phyloP scores from a whole-genome alignment of 2,113 vertebrate genomes.

The Hypanus sabinus region DNA sequence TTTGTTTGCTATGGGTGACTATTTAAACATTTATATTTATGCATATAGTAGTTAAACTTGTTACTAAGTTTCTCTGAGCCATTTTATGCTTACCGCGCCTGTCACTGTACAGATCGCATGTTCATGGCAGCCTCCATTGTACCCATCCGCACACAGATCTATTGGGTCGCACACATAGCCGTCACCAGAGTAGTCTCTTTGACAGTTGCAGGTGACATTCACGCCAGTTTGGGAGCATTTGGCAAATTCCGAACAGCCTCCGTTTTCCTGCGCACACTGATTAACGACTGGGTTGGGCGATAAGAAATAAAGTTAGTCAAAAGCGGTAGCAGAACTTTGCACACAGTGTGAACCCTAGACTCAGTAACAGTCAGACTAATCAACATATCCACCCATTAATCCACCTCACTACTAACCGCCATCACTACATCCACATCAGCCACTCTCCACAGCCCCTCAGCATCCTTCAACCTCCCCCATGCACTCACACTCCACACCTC shows the following conservation, averaged over 20 bases:
- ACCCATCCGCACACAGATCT: conserved; percentile 64
- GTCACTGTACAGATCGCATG: conserved; percentile 79
- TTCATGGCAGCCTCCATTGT: conserved; percentile 79
- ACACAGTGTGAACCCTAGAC: neutral
- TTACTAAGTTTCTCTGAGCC: neutral
- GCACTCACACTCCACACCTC: too few species aligned
- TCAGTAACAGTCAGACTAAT: too few species aligned
- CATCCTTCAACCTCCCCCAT: too few species aligned
- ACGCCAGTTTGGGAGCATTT: conserved; percentile 67
- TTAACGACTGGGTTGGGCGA: conserved; percentile 59
- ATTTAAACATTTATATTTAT: neutral
- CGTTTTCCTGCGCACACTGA: conserved; percentile 74
- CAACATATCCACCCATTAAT: too few species aligned
- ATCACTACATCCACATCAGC: too few species aligned
- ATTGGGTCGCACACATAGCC: conserved; percentile 67
- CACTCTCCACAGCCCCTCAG: too few species aligned
- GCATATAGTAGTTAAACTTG: neutral
- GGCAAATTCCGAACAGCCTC: conserved; percentile 70
- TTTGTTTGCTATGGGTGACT: neutral
- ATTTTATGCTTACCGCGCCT: conserved; percentile 65
- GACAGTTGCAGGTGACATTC: conserved; percentile 71
- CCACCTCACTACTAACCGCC: too few species aligned
- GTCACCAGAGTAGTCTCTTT: conserved; percentile 70
- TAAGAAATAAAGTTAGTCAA: neutral
- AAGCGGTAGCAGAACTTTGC: neutral